Evolutionary conservation across 2,113 vertebrate genomes (phyloP).

Genomic region (Xiphorhynchus elegans): DNA sequence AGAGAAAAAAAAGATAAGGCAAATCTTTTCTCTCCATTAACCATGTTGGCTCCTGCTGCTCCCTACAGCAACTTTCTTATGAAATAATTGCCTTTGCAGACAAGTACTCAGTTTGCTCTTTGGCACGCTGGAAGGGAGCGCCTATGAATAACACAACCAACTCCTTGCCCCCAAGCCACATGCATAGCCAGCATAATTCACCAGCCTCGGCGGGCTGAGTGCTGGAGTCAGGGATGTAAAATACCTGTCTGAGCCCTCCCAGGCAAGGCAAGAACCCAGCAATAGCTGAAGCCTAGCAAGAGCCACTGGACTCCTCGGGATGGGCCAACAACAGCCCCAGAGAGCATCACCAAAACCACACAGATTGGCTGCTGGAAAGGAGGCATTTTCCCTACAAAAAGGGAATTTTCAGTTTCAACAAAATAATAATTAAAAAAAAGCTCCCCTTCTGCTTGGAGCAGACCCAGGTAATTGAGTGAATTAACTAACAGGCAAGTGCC

Average conservation of each 20-base stretch:
- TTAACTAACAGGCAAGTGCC: not conserved
- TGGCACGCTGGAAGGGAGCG: slow-evolving; percentile 59
- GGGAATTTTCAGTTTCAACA: not conserved
- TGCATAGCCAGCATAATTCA: slow-evolving; percentile 60
- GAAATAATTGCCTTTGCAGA: slow-evolving; percentile 66
- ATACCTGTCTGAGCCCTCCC: slow-evolving; percentile 42
- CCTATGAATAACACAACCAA: slow-evolving; percentile 33
- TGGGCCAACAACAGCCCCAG: not conserved
- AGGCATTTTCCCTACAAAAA: not conserved
- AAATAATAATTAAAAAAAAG: not conserved
- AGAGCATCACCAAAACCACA: not conserved
- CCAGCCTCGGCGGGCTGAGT: not conserved
- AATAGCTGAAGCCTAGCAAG: not conserved
- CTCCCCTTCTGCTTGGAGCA: not conserved
- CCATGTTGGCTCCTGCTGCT: slow-evolving; percentile 35
- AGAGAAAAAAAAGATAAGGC: not conserved
- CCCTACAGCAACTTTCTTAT: slow-evolving; percentile 60
- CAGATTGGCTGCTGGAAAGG: not conserved
- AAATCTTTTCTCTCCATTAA: not conserved
- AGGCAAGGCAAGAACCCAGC: slow-evolving; percentile 14
- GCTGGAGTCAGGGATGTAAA: slow-evolving; percentile 53
- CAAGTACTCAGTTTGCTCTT: slow-evolving; percentile 50
- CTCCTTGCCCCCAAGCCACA: slow-evolving; percentile 66
- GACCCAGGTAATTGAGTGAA: not conserved
- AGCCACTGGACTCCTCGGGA: not conserved